phyloP scores from a whole-genome alignment of 2,113 vertebrate species.

The Phylloscopus trochiloides region DNA sequence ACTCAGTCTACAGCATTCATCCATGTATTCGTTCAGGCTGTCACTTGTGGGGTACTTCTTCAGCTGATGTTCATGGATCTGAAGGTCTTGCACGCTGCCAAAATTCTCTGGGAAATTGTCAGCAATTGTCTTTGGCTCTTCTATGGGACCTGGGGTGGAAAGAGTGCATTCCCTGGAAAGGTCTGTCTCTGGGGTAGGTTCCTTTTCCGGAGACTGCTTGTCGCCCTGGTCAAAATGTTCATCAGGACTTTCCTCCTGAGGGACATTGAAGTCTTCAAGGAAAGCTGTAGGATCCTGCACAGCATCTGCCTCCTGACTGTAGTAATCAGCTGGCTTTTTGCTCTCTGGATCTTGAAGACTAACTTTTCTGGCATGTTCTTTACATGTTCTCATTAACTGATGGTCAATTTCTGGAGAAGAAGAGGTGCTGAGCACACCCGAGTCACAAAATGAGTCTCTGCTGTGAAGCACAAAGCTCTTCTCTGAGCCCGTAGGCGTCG shows the following conservation, averaged over 20 bases:
- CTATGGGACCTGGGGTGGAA: neutral
- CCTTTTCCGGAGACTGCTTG: neutral
- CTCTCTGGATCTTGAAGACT: neutral
- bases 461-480: constrained; percentile 87
- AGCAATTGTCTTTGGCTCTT: constrained; percentile 23
- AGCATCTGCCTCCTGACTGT: neutral
- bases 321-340: neutral
- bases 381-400: constrained; percentile 42
- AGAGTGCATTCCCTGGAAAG: neutral
- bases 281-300: neutral
- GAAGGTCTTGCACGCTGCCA: constrained; percentile 47
- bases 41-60: constrained; percentile 76
- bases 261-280: neutral
- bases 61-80: constrained; percentile 49
- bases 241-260: constrained; percentile 22
- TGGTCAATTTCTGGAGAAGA: constrained; percentile 67
- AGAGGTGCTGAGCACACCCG: constrained; percentile 71
- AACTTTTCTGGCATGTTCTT: constrained; percentile 21
- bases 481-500: constrained; percentile 79
- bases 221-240: neutral
- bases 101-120: constrained; percentile 23
- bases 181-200: neutral
- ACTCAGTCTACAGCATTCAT: constrained; percentile 85
- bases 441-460: constrained; percentile 84
- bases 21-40: constrained; percentile 87